Conservation (phyloP, 2,888 invertebrate genomes). For the Leptarthrus brevirostris region DNA sequence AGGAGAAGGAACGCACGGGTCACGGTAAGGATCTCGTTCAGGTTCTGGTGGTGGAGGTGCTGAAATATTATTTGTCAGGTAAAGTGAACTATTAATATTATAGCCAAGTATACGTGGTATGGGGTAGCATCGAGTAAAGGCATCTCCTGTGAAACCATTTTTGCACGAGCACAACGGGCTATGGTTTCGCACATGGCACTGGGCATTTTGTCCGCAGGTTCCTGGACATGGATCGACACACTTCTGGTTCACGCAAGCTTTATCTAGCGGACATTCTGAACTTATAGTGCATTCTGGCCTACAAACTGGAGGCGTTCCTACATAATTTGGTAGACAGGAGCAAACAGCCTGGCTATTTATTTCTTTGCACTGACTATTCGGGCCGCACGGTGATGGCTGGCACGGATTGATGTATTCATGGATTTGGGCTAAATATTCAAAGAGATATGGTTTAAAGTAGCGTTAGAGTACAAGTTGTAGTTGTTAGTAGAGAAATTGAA, state of each 20-base stretch:
- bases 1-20: constrained; percentile 74
- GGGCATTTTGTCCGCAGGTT: constrained; percentile 74
- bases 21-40: constrained; percentile 61
- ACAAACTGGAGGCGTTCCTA: constrained; percentile 75
- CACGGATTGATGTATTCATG: constrained; percentile 70
- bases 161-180: constrained; percentile 81
- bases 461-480: neutral
- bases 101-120: constrained; percentile 61
- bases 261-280: constrained; percentile 72
- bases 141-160: constrained; percentile 78
- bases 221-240: constrained; percentile 75
- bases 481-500: constrained; percentile 3
- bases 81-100: neutral
- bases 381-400: constrained; percentile 75
- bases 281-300: constrained; percentile 76
- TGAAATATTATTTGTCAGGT: constrained; percentile 48
- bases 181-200: constrained; percentile 80
- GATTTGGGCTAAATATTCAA: neutral
- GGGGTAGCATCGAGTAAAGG: constrained; percentile 74
- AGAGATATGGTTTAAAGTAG: neutral
- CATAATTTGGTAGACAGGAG: constrained; percentile 72
- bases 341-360: constrained; percentile 73
- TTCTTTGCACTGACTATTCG: constrained; percentile 74
- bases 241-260: constrained; percentile 74
- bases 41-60: constrained; percentile 60